These are phyloP conservation scores for Drosophila hamatofila DNA, from an alignment of 2,888 invertebrate genomes.

Conservation along the genomic window DNA sequence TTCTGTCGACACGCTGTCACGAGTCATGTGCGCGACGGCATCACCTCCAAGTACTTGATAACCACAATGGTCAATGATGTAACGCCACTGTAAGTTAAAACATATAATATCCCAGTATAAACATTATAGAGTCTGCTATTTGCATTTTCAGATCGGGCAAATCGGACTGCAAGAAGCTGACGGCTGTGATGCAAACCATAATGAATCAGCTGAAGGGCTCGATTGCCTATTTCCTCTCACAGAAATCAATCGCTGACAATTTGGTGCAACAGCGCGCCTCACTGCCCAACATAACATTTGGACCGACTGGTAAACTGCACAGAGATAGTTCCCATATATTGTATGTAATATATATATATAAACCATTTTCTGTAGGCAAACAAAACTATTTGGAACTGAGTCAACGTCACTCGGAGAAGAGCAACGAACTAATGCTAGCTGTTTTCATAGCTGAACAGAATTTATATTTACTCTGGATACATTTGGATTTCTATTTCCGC, in stretches of 20 bases:
- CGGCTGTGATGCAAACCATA: constrained; percentile 86
- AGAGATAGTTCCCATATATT: neutral
- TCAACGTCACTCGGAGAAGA: constrained; percentile 87
- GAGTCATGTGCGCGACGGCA: constrained; percentile 86
- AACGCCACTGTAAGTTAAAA: constrained; percentile 62
- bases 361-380: constrained; percentile 78
- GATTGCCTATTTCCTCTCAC: constrained; percentile 87
- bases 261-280: constrained; percentile 76
- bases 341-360: neutral
- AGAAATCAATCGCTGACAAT: constrained; percentile 86
- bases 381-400: constrained; percentile 84
- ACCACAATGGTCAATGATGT: constrained; percentile 64
- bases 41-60: constrained; percentile 61
- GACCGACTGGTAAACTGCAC: constrained; percentile 41
- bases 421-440: constrained; percentile 87
- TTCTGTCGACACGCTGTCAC: constrained; percentile 90
- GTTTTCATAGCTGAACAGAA: constrained; percentile 90
- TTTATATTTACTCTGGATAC: constrained; percentile 91
- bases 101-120: too few relatives aligned
- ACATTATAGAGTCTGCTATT: too few relatives aligned
- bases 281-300: constrained; percentile 59
- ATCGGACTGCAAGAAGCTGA: constrained; percentile 78
- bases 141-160: constrained; percentile 51
- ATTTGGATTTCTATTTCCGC: constrained; percentile 90
- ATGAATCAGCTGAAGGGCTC: constrained; percentile 87